A percentile compares a stretch with the other conserved stretches of the same genome.
phyloP scores from a whole-genome alignment of 2,113 vertebrate species.

The Phrynosoma blainvillii region DNA sequence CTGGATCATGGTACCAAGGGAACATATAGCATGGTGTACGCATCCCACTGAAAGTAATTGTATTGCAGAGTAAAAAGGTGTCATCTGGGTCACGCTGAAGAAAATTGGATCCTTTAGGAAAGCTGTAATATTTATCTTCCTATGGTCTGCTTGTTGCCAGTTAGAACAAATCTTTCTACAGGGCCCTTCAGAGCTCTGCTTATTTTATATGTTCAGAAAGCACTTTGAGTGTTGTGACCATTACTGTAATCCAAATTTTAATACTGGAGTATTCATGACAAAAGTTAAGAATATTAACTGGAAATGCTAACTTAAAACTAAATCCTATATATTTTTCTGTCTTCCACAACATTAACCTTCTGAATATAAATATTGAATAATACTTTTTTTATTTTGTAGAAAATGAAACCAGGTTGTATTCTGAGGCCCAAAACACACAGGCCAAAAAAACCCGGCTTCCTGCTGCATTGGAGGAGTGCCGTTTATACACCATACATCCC shows the following conservation, averaged over 20 bases:
- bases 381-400: too few relatives aligned
- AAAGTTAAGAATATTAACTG: constrained; percentile 26
- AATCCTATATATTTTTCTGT: background rate
- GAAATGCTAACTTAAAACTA: constrained; percentile 8
- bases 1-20: background rate
- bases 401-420: background rate
- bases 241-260: background rate
- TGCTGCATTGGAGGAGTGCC: too few relatives aligned
- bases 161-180: background rate
- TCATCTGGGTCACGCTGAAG: background rate
- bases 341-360: constrained; percentile 2
- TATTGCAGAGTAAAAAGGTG: background rate
- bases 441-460: too few relatives aligned
- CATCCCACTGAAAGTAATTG: background rate
- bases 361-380: background rate
- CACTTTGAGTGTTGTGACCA: background rate
- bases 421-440: background rate
- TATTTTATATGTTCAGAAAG: background rate
- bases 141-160: background rate
- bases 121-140: background rate
- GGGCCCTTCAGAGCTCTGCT: background rate
- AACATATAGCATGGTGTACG: too few relatives aligned
- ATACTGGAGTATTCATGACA: background rate
- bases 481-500: too few relatives aligned
- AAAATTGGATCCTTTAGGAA: background rate